A percentile compares a stretch with the other conserved stretches of the same genome.
phyloP scores from a whole-genome alignment of 2,113 vertebrate species.

The Puffinus mauretanicus region DNA sequence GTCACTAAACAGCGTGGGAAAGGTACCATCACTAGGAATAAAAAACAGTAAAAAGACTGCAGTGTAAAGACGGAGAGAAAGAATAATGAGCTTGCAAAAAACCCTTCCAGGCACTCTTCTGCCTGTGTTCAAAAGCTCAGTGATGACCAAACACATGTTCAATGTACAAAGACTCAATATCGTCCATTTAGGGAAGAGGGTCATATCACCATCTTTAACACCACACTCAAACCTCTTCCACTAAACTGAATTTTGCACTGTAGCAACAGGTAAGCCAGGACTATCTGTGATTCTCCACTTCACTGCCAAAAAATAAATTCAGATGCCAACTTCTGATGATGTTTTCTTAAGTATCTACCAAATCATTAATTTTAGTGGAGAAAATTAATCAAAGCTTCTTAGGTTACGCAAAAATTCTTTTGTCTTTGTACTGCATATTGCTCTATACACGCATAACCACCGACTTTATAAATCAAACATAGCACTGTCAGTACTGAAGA shows the following conservation, averaged over 20 bases:
- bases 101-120: not conserved
- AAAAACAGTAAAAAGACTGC: not conserved
- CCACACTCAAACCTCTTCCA: not conserved
- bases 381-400: not conserved
- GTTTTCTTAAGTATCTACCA: not conserved
- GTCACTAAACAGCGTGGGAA: not conserved
- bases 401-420: not conserved
- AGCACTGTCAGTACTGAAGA: not conserved
- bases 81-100: not conserved
- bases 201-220: not conserved
- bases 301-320: not conserved
- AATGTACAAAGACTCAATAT: fast-evolving
- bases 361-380: not conserved
- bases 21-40: not conserved
- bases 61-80: not conserved
- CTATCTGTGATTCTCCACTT: not conserved
- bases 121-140: not conserved
- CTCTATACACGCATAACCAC: not conserved
- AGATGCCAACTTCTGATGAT: not conserved
- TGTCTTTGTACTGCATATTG: not conserved
- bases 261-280: not conserved
- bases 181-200: not conserved
- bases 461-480: not conserved
- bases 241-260: not conserved
- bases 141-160: not conserved